Conservation (phyloP, 2,113 vertebrate species). For the Hypocryptadius cinnamomeus region DNA sequence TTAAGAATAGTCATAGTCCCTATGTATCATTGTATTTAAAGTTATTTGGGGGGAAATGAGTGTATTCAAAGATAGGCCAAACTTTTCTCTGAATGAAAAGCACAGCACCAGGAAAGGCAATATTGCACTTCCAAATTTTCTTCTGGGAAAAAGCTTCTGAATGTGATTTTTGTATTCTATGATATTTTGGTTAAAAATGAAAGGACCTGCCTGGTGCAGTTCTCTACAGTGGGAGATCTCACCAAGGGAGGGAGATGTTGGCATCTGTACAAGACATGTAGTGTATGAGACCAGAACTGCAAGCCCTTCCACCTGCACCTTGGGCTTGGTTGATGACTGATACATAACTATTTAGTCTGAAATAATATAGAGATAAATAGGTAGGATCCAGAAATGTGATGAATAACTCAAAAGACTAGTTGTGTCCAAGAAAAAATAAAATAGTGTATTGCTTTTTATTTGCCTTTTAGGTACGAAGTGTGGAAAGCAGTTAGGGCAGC, state of each 20-base stretch:
- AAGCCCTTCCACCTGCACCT: background rate
- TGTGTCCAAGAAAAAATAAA: background rate
- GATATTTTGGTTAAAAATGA: background rate
- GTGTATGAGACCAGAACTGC: background rate
- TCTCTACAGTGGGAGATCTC: background rate
- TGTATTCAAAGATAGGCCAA: background rate
- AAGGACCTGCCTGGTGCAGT: background rate
- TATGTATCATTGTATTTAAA: background rate
- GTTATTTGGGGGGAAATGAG: background rate
- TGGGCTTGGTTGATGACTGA: background rate
- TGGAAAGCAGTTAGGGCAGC: background rate
- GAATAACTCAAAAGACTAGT: background rate
- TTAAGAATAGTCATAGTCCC: background rate
- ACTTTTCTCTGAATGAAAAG: background rate
- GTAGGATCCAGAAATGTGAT: background rate
- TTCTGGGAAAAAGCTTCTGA: background rate
- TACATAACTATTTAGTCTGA: background rate
- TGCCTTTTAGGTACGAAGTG: background rate
- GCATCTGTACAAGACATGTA: background rate
- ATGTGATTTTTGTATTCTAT: background rate
- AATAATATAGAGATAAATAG: background rate
- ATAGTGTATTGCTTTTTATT: background rate
- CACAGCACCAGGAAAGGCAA: background rate
- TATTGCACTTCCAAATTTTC: background rate
- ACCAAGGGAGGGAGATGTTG: background rate